Evolutionary conservation across 2,113 vertebrate species (phyloP), one percentile per base, ranked within the genome.

Genomic region (Excalfactoria chinensis): DNA sequence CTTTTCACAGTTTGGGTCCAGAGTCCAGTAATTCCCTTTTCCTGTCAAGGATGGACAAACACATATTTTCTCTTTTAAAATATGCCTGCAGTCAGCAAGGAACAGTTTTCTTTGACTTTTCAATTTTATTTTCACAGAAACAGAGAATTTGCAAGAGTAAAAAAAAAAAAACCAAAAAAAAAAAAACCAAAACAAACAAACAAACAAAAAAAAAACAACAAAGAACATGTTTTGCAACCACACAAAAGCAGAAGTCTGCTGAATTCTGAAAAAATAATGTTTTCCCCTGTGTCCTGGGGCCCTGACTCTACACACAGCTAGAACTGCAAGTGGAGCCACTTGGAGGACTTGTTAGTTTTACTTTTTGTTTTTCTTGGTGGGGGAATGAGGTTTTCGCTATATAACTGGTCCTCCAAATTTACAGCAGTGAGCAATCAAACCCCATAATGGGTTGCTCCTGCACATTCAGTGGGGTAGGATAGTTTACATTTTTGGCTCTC

Each of bases 11-110:
- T 99, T 99, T 0, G 99, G 99, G 95, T 99, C 99, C 75, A 99
- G 97, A 25, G 99, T 99, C 99, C 99, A 99, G 97, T 99, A 99
- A 97, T 99, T 99, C 40, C 99, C 99, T 93, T 99, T 99, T 74
- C 99, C 99, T 99, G 98, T 72, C 16, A 75, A 93, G 85, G 87
- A 35, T 16, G 43, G 26, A 76, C 40, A 73, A 92, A 37, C 91
- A 67, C 17, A 81, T 67, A 56, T 25, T 60, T 72, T 96, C 11
- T 95, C 26, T 19, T 37, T 53, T 56, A 86, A 80, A 70, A 56
- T 34, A 56, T 13, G 40, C 48, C 72, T 15, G 67, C 1, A 76
- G 41, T 30, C 26, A 14, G 40, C 14, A 40, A n/a, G 58, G 2
- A 51, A 1, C 8, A 74, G 43, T 77, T 17, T 62, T 77, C 59